phyloP scores from a whole-genome alignment of 2,113 vertebrate species.

The Scytalopus superciliaris region DNA sequence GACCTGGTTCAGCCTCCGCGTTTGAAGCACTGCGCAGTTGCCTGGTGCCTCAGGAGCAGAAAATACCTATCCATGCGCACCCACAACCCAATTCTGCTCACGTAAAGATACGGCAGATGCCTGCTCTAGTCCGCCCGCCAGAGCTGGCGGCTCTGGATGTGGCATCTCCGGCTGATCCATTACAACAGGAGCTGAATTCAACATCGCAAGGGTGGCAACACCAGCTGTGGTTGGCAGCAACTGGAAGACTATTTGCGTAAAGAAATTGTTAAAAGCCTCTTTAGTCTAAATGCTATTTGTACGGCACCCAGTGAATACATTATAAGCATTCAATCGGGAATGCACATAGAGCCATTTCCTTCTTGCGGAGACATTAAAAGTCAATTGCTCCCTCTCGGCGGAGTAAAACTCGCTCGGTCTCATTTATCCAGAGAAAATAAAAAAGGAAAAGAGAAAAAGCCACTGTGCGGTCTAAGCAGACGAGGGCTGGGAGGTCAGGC shows the following conservation, averaged over 20 bases:
- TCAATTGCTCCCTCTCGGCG: neutral
- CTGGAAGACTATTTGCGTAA: neutral
- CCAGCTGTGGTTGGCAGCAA: neutral
- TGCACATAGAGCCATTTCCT: neutral
- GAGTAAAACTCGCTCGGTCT: neutral
- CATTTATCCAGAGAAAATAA: neutral
- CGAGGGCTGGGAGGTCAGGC: neutral
- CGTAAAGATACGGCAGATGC: constrained; percentile 7
- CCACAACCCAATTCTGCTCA: constrained; percentile 41
- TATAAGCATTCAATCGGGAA: neutral
- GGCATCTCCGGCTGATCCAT: neutral
- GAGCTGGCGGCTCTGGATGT: neutral
- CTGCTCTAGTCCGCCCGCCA: neutral
- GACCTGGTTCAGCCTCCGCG: neutral
- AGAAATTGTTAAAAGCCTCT: neutral
- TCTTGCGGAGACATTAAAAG: neutral
- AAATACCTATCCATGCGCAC: neutral
- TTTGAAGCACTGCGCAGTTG: constrained; percentile 29
- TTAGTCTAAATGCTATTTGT: neutral
- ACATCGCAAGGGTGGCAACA: neutral
- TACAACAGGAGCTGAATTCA: neutral
- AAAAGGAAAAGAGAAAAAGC: neutral
- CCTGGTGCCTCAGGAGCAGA: constrained; percentile 7
- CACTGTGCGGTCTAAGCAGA: neutral
- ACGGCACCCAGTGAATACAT: neutral